Percentiles rank a stretch among this genome's conserved stretches.
Conservation (phyloP, 2,888 invertebrate genomes). For the Ptychoptera contaminata region DNA sequence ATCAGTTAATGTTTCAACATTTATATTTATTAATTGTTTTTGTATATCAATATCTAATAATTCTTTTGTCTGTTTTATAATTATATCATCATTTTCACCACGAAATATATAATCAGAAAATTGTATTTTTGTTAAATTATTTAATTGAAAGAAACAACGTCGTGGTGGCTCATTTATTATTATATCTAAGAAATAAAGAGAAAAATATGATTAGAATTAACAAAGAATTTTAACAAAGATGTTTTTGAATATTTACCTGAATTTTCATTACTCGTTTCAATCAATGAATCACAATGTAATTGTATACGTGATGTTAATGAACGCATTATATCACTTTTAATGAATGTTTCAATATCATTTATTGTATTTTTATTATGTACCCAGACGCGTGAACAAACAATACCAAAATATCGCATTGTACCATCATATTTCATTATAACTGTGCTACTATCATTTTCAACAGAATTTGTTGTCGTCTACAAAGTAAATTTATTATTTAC, state of each 20-base stretch:
- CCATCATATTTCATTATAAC: constrained; percentile 9
- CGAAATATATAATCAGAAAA: constrained; percentile 85
- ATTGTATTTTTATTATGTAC: constrained; percentile 61
- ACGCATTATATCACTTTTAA: constrained; percentile 71
- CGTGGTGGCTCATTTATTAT: constrained; percentile 82
- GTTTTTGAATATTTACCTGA: no score
- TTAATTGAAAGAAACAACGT: constrained; percentile 62
- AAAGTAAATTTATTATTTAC: neutral
- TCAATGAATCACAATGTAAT: constrained; percentile 84
- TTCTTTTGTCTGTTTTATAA: constrained; percentile 65
- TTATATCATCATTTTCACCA: constrained; percentile 66
- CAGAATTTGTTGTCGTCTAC: neutral
- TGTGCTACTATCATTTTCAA: constrained; percentile 23
- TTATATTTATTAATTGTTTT: constrained; percentile 51
- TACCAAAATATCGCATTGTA: constrained; percentile 21
- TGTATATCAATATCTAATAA: constrained; percentile 60
- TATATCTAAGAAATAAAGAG: no score
- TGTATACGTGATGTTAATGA: constrained; percentile 74
- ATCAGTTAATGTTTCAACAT: constrained; percentile 69
- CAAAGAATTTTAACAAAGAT: no score
- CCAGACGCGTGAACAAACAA: constrained; percentile 45
- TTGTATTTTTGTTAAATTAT: constrained; percentile 40
- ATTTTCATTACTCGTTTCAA: constrained; percentile 25
- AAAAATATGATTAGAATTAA: no score
- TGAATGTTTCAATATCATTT: constrained; percentile 50